Percentiles rank a stretch among this genome's conserved stretches.
Conservation (phyloP, 2,113 vertebrate species). For the Mus pahari region DNA sequence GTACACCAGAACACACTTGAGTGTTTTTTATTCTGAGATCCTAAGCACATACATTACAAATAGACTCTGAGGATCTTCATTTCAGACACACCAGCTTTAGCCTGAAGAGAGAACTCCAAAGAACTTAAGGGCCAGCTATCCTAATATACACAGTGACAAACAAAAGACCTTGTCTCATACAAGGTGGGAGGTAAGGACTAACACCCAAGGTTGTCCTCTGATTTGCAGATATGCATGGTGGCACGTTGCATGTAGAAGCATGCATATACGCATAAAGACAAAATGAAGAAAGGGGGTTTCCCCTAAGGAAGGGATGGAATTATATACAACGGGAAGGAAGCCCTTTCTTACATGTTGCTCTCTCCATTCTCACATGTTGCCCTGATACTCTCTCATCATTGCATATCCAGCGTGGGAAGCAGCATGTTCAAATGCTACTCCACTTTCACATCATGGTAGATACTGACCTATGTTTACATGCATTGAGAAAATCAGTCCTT, state of each 20-base stretch:
- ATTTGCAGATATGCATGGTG: background rate
- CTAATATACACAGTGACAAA: background rate
- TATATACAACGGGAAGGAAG: background rate
- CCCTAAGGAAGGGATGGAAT: background rate
- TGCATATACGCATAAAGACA: background rate
- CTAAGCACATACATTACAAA: background rate
- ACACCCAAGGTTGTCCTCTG: background rate
- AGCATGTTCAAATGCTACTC: background rate
- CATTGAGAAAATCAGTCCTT: background rate
- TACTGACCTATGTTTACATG: background rate
- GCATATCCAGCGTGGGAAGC: conserved; percentile 53
- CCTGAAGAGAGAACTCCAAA: background rate
- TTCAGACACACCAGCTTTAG: background rate
- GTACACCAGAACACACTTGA: background rate
- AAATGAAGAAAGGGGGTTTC: background rate
- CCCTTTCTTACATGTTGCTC: background rate
- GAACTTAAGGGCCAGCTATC: background rate
- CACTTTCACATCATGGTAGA: conserved; percentile 10
- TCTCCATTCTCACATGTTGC: conserved; percentile 3
- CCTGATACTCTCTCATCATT: conserved; percentile 64
- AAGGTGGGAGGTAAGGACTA: background rate
- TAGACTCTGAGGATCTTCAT: background rate
- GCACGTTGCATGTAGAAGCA: background rate
- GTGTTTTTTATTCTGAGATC: background rate
- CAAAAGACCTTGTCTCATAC: background rate